Conservation (phyloP, 1,140 invertebrate genomes). For the Saccostrea echinata region DNA sequence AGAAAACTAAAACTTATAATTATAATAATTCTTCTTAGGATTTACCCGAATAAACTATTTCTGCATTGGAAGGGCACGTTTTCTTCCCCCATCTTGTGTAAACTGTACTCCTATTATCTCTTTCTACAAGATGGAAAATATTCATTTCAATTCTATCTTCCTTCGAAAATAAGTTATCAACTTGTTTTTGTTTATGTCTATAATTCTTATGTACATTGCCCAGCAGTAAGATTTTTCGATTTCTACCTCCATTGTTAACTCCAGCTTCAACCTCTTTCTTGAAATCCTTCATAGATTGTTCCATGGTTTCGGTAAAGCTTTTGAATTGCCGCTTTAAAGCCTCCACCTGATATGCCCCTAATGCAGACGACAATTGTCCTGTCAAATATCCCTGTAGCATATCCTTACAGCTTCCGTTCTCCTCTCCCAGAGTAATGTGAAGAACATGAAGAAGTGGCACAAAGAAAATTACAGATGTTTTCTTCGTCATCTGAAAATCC, state of each 20-base stretch:
- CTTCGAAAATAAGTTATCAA: background rate
- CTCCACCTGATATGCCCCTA: background rate
- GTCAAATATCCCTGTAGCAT: slow-evolving; percentile 2
- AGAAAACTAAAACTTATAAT: background rate
- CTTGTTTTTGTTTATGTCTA: background rate
- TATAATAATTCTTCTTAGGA: background rate
- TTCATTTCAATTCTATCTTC: too few relatives aligned
- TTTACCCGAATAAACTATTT: background rate
- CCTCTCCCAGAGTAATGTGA: background rate
- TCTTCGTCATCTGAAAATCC: too few relatives aligned
- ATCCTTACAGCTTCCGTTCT: background rate
- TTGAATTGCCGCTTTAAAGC: background rate
- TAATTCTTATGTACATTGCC: background rate
- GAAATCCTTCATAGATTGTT: background rate
- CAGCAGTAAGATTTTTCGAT: too few relatives aligned
- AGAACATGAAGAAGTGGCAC: background rate
- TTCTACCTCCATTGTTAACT: background rate
- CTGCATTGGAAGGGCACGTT: too few relatives aligned
- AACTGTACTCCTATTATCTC: background rate
- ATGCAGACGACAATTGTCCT: background rate
- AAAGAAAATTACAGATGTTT: too few relatives aligned
- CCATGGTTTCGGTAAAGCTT: background rate
- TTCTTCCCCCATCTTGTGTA: background rate
- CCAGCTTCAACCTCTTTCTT: background rate
- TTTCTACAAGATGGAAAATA: too few relatives aligned